These are phyloP conservation scores for Monomorium pharaonis DNA, from an alignment of 1,140 invertebrate genomes.

Conservation along the genomic window DNA sequence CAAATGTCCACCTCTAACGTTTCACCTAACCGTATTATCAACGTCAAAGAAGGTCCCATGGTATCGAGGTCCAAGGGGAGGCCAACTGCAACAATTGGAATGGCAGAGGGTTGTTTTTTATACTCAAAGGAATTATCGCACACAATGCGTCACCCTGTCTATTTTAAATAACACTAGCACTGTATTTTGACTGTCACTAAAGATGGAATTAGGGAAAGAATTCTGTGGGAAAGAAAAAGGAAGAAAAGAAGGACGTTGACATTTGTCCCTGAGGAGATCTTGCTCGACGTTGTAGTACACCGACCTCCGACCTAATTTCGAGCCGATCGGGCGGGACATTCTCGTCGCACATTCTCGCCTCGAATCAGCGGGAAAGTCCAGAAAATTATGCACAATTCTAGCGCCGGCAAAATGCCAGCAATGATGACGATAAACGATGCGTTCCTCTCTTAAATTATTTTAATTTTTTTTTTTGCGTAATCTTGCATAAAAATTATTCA, in stretches of 20 bases:
- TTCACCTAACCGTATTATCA: slow-evolving; percentile 46
- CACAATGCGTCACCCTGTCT: slow-evolving; percentile 46
- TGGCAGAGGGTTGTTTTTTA: slow-evolving; percentile 55
- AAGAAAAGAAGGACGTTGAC: background rate
- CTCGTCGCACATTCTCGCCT: background rate
- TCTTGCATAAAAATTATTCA: background rate
- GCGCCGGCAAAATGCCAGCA: too few relatives aligned
- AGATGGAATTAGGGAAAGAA: background rate
- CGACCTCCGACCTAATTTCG: slow-evolving; percentile 72
- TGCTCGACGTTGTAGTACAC: slow-evolving; percentile 58
- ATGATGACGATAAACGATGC: background rate
- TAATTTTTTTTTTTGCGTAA: background rate
- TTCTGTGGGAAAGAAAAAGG: background rate
- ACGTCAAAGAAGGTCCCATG: background rate
- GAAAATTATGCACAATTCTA: slow-evolving; percentile 37
- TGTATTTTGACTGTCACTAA: background rate
- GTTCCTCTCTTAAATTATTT: background rate
- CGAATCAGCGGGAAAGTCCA: background rate
- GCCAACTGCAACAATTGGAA: background rate
- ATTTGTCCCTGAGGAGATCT: slow-evolving; percentile 41
- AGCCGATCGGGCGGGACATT: slow-evolving; percentile 52
- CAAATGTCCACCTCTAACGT: background rate
- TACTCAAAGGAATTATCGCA: slow-evolving; percentile 64
- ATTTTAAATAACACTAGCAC: background rate
- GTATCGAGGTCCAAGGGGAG: background rate